Evolutionary conservation across 1,140 invertebrate genomes (phyloP), one percentile per base, ranked within the genome.

Genomic region (Paraescarpia echinospica): DNA sequence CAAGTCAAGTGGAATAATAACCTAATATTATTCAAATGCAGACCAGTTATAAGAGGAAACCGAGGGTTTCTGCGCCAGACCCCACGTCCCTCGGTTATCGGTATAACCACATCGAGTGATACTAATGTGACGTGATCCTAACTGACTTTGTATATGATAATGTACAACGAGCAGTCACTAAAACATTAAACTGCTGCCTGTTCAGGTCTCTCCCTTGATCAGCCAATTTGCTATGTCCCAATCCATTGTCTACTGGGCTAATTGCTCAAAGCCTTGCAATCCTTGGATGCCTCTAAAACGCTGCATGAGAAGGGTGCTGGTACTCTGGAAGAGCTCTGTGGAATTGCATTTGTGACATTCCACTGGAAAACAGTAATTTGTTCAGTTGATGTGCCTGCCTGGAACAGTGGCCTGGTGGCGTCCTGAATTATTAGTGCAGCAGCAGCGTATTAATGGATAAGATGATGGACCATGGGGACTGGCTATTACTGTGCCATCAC

Each of bases 81-180:
- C 59, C 59, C 2, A 2, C 2, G 59, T 77, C 59, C 59, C 59
- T 18, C 22, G 59, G 27, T 77, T 77, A 77, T 77, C 59, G 22
- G n/a, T 77, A 77, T 77, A 77, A 77, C 59, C 59, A 77, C 59
- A 77, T 77, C 59, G 59, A 77, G 59, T 77, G 59, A 77, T 77
- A 77, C 59, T 77, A 77, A 77, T 77, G 59, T 18, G 27, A 77
- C 18, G 59, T 77, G 59, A 77, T 77, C 59, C 59, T 77, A 77
- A 77, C 59, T 77, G 59, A 77, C 59, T 77, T 77, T 77, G 59
- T 77, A n/a, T n/a, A 77, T 77, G 59, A 77, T 77, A 77, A 77
- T 77, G 27, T 77, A 18, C 2, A 31, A 77, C 59, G 18, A 77
- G n/a, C 18, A 18, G 8, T 77, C 59, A 77, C 59, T 18, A 77